Percentiles rank a stretch among this genome's conserved stretches.
Conservation (phyloP, 2,113 vertebrate species). For the Crotophaga sulcirostris region DNA sequence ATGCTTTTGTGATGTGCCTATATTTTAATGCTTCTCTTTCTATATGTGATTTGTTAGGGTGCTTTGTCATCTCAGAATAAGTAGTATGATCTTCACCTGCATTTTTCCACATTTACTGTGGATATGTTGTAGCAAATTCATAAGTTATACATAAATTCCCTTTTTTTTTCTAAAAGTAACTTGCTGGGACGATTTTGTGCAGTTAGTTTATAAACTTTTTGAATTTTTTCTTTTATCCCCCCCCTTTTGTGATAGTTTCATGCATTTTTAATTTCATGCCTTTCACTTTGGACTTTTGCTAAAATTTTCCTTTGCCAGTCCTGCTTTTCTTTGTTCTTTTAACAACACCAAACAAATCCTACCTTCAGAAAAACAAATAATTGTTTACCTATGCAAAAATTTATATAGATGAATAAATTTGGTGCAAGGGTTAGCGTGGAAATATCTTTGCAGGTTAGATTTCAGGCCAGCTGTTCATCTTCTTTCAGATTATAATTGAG, state of each 20-base stretch:
- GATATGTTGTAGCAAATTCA: neutral
- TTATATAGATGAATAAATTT: neutral
- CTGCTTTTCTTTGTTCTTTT: neutral
- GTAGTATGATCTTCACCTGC: neutral
- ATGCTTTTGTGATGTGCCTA: neutral
- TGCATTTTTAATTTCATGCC: neutral
- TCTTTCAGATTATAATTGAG: neutral
- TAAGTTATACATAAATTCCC: neutral
- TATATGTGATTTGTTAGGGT: neutral
- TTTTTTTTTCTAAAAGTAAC: neutral
- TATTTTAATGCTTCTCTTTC: neutral
- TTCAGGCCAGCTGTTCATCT: neutral
- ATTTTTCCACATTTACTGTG: neutral
- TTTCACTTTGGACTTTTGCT: neutral
- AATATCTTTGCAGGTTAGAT: neutral
- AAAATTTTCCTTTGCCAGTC: neutral
- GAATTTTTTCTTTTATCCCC: neutral
- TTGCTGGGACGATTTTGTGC: neutral
- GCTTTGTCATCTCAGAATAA: neutral
- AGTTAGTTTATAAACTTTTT: neutral
- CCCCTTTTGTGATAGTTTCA: neutral
- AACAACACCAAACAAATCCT: neutral
- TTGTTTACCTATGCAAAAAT: neutral
- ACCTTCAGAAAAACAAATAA: neutral
- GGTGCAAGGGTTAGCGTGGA: neutral